A percentile compares a stretch with the other conserved stretches of the same genome.
These are phyloP conservation scores for Drosophila ochracea DNA, from an alignment of 2,888 invertebrate genomes.

Conservation along the genomic window DNA sequence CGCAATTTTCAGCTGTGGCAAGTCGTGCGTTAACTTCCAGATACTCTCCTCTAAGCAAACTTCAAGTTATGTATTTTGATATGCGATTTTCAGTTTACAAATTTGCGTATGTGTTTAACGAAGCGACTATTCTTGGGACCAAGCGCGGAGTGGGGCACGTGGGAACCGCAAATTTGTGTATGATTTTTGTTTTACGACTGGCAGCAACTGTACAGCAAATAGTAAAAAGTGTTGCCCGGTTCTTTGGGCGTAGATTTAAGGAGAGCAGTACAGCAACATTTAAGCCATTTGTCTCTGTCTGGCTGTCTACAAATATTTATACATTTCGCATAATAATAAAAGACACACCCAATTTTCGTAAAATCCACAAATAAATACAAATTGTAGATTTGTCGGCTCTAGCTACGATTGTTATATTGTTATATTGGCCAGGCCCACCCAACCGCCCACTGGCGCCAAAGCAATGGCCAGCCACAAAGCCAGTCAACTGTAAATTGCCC, in stretches of 20 bases:
- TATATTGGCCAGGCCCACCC: conserved; percentile 27
- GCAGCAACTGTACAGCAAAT: conserved; percentile 26
- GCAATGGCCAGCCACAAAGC: conserved; percentile 74
- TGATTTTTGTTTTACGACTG: conserved; percentile 65
- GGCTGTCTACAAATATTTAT: conserved; percentile 57
- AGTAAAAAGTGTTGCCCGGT: conserved; percentile 54
- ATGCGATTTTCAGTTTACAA: conserved; percentile 50
- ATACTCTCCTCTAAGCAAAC: conserved; percentile 34
- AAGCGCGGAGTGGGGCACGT: not conserved
- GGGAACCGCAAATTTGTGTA: conserved; percentile 74
- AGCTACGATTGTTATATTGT: conserved; percentile 20
- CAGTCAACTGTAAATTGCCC: conserved; percentile 81
- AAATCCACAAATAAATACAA: conserved; percentile 78
- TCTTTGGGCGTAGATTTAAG: conserved; percentile 32
- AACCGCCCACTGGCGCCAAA: conserved; percentile 51
- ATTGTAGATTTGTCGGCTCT: conserved; percentile 45
- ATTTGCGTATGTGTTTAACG: conserved; percentile 80
- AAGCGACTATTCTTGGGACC: conserved; percentile 39
- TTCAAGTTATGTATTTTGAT: conserved; percentile 68
- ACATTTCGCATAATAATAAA: conserved; percentile 69
- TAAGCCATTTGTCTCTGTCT: conserved; percentile 23
- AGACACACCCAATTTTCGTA: conserved; percentile 74
- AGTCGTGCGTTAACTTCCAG: conserved; percentile 56
- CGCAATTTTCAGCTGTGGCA: conserved; percentile 29
- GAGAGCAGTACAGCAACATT: conserved; percentile 1